Conservation (phyloP, 2,888 invertebrate genomes). For the Nysson spinosus region DNA sequence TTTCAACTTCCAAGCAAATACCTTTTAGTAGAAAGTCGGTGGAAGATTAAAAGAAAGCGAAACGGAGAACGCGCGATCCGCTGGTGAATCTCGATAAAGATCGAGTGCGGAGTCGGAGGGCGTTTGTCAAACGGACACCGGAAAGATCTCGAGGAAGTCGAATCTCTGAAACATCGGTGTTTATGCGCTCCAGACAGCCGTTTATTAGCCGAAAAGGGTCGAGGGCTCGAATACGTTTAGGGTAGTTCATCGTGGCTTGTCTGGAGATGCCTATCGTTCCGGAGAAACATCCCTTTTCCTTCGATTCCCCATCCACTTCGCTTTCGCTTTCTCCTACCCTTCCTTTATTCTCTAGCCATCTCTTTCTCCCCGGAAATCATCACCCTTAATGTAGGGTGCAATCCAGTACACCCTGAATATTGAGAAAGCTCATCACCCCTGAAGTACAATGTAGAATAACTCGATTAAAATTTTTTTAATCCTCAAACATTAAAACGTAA, state of each 20-base stretch:
- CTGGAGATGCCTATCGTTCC: constrained; percentile 40
- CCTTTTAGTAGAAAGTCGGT: constrained; percentile 19
- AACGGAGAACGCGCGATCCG: constrained; percentile 20
- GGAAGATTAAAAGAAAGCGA: constrained; percentile 27
- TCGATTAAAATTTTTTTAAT: too few relatives aligned
- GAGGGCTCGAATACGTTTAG: constrained; percentile 26
- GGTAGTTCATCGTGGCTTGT: constrained; percentile 36
- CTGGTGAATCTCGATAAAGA: constrained; percentile 34
- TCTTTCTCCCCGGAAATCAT: background rate
- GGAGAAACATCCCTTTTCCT: constrained; percentile 3
- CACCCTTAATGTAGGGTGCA: too few relatives aligned
- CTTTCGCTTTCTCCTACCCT: background rate
- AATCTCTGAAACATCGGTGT: constrained; percentile 27
- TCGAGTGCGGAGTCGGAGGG: constrained; percentile 22
- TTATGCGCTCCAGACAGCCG: constrained; percentile 34
- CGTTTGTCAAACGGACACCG: constrained; percentile 39
- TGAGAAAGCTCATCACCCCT: too few relatives aligned
- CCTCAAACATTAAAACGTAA: too few relatives aligned
- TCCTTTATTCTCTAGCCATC: constrained; percentile 9
- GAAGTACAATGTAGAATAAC: too few relatives aligned
- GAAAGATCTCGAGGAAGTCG: constrained; percentile 22
- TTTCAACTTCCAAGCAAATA: background rate
- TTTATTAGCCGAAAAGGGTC: constrained; percentile 42
- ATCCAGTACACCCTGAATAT: too few relatives aligned
- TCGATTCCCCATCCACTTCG: too few relatives aligned